Evolutionary conservation across 2,888 invertebrate genomes (phyloP).

Genomic region (Drosophila prostipennis): DNA sequence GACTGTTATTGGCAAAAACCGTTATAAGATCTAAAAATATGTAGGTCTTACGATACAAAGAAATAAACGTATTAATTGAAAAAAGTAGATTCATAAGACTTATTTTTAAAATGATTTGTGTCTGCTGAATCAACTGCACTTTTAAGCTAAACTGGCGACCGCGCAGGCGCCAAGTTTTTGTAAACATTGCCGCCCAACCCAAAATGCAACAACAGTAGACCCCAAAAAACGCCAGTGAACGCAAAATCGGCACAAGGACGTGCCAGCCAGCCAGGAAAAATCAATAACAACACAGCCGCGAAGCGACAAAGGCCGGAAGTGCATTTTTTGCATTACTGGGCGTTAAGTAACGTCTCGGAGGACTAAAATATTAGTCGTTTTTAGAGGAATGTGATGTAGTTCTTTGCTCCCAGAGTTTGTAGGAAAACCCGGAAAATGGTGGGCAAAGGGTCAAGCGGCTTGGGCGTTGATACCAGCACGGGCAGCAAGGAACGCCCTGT

Average conservation of each 20-base stretch:
- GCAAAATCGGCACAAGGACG: conserved; percentile 82
- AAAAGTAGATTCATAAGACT: too few relatives aligned
- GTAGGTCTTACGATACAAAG: too few relatives aligned
- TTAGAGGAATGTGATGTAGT: conserved; percentile 33
- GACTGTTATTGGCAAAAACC: background rate
- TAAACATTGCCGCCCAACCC: conserved; percentile 66
- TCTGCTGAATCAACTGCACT: conserved; percentile 43
- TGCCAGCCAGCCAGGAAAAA: conserved; percentile 69
- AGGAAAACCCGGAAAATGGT: conserved; percentile 67
- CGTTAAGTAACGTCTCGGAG: conserved; percentile 35
- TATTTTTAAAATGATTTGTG: conserved; percentile 30
- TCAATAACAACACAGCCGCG: conserved; percentile 75
- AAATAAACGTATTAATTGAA: background rate
- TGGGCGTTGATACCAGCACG: conserved; percentile 66
- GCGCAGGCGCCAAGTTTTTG: conserved; percentile 61
- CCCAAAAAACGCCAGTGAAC: conserved; percentile 58
- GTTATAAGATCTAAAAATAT: background rate
- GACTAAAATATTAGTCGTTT: conserved; percentile 11
- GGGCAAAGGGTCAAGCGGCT: conserved; percentile 65
- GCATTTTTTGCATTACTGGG: conserved; percentile 53
- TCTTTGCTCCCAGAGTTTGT: background rate
- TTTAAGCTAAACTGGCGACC: conserved; percentile 13
- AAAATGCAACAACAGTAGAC: conserved; percentile 46
- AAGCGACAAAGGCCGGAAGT: conserved; percentile 63
- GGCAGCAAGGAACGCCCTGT: conserved; percentile 84